Evolutionary conservation across 2,797 vertebrate species (phyloP), one percentile per base, ranked within the genome.

Genomic region (Mareca penelope): DNA sequence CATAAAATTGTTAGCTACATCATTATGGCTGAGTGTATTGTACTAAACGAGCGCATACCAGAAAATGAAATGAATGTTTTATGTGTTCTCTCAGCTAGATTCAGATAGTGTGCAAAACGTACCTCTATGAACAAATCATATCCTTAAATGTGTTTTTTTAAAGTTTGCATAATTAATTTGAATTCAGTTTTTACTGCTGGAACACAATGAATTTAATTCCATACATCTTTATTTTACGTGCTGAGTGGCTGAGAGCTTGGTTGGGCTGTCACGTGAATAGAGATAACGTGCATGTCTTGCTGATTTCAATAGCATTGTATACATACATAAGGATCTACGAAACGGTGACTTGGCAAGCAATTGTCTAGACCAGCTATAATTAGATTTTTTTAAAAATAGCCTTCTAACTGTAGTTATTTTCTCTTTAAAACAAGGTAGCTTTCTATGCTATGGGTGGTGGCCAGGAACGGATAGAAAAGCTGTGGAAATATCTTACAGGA

Each of bases 1-100:
- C 83, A 90, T 96, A 96, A 95, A 96, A 95, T 94, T 94, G 94
- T 95, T 95, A 94, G 85, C 80, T 95, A 94, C 93, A 94, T 94
- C 91, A 91, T 94, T 97, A 94, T 91, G 85, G 78, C 85, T 97
- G 89, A 93, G 80, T 57, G 89, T 91, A 96, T 96, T 95, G 91
- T 95, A 85, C 80, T 88, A 94, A 97, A 95, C 0, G 46, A 96
- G 91, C 89, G 68, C 70, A 55, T 80, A 88, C 42, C 35, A 94
- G 80, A 94, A 90, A 94, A 95, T 44, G 77, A 96, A 95, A 94
- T 94, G 1, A 95, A 95, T 94, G 88, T 94, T 95, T 95, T 90
- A 94, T 93, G 85, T 85, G 61, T 90, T 97, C 68, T 88, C 91
- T 79, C 85, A 91, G 93, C 92, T 89, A 96, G 95, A 82, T 68